Evolutionary conservation across 2,888 invertebrate genomes (phyloP).

Genomic region (Thalpophila matura): DNA sequence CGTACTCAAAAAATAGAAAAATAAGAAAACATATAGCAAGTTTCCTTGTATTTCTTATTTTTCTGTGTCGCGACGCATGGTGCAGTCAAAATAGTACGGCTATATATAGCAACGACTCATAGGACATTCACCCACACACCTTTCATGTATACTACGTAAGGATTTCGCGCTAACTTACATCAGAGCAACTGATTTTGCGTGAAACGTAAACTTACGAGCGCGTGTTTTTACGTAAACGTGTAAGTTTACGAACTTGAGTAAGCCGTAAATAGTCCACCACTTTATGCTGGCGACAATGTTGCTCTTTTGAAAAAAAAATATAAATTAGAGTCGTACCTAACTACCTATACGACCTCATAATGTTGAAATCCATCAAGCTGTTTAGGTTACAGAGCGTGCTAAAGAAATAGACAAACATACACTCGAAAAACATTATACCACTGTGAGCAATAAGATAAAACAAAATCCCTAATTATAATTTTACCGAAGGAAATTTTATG

Average conservation of each 20-base stretch:
- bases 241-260: not conserved
- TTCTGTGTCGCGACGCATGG: slow-evolving; percentile 53
- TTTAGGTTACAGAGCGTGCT: too few species aligned
- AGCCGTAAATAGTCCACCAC: not conserved
- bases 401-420: too few species aligned
- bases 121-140: slow-evolving; percentile 59
- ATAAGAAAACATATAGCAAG: slow-evolving; percentile 28
- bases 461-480: too few species aligned
- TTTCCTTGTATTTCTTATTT: too few species aligned
- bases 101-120: slow-evolving; percentile 56
- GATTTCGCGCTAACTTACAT: slow-evolving; percentile 45
- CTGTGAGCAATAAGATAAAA: too few species aligned
- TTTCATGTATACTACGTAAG: slow-evolving; percentile 40
- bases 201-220: slow-evolving; percentile 3
- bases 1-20: slow-evolving; percentile 8
- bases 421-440: too few species aligned
- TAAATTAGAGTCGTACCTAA: too few species aligned
- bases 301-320: too few species aligned
- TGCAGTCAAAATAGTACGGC: slow-evolving; percentile 56
- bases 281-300: too few species aligned
- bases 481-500: too few species aligned
- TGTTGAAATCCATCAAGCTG: too few species aligned
- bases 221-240: not conserved
- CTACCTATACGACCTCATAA: too few species aligned
- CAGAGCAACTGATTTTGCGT: not conserved